Evolutionary conservation across 2,888 invertebrate genomes (phyloP), one percentile per base, ranked within the genome.

Genomic region (Philopedon plagiatum): DNA sequence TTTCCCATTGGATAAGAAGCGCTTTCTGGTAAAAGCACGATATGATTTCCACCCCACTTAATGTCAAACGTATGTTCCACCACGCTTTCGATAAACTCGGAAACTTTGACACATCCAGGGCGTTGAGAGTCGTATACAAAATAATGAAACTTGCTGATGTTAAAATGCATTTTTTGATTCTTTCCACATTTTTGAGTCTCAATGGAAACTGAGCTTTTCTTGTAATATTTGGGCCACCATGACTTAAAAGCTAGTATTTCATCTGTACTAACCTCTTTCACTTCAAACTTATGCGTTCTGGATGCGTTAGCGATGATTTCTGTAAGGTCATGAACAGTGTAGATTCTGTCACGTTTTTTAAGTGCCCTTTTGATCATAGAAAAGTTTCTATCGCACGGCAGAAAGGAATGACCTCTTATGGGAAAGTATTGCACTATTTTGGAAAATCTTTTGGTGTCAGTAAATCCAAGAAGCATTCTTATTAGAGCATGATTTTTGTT

Each of bases 391-490:
- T 54, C 54, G 15, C 23, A 54, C 3, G 26, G 54, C 23, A 54
- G 21, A 54, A 54, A 54, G n/a, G 54, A 54, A 54, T 54, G 54
- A 23, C 54, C 54, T 29, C 54, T 26, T 13, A 54, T 32, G 8
- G 54, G 23, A 54, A 54, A 21, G 9, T 54, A 54, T 32, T 54
- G 23, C 26, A 19, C 26, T 19, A 54, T 54, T 19, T 54, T 54
- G 21, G 9, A 15, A 54, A 54, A 54, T 44, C 44, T 44, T 15
- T 18, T 18, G 15, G 15, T 8, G 15, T 15, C 44, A 18, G n/a
- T 44, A 13, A 44, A 3, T 15, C 19, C 21, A 21, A 19, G 19
- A 32, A 19, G 29, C n/a, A n/a, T n/a, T n/a, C n/a, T n/a, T n/a
- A n/a, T n/a, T n/a, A n/a, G n/a, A n/a, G n/a, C 7, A 29, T 29